Evolutionary conservation across 2,797 vertebrate species (phyloP).

Genomic region (Gallirallus australis): DNA sequence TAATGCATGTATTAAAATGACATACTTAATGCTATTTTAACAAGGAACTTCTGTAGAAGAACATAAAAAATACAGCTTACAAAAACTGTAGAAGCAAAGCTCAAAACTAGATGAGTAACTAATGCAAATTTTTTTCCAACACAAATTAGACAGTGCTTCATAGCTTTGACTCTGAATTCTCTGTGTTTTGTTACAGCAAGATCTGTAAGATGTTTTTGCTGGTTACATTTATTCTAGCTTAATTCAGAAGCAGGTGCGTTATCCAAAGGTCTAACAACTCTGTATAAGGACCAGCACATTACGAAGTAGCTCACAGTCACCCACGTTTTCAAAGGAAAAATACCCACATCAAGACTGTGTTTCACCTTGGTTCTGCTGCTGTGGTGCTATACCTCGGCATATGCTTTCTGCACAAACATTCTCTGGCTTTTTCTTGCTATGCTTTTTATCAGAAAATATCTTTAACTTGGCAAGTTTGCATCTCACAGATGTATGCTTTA

Average conservation of each 20-base stretch:
- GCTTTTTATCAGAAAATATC: not conserved
- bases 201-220: not conserved
- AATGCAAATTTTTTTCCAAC: not conserved
- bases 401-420: not conserved
- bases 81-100: not conserved
- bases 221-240: not conserved
- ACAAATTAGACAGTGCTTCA: not conserved
- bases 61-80: not conserved
- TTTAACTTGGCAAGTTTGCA: not conserved
- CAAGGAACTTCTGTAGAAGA: not conserved
- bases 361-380: not conserved
- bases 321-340: not conserved
- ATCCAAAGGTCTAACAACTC: not conserved
- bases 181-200: not conserved
- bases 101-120: not conserved
- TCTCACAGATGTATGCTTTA: not conserved
- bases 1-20: not conserved
- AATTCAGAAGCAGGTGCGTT: not conserved
- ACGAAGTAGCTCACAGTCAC: not conserved
- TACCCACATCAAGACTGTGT: not conserved
- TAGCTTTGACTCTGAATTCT: not conserved
- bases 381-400: not conserved
- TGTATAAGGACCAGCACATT: not conserved
- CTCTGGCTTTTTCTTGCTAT: not conserved
- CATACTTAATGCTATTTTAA: not conserved